These are phyloP conservation scores for Epinotia demarniana DNA, from an alignment of 2,888 invertebrate species.

Conservation along the genomic window DNA sequence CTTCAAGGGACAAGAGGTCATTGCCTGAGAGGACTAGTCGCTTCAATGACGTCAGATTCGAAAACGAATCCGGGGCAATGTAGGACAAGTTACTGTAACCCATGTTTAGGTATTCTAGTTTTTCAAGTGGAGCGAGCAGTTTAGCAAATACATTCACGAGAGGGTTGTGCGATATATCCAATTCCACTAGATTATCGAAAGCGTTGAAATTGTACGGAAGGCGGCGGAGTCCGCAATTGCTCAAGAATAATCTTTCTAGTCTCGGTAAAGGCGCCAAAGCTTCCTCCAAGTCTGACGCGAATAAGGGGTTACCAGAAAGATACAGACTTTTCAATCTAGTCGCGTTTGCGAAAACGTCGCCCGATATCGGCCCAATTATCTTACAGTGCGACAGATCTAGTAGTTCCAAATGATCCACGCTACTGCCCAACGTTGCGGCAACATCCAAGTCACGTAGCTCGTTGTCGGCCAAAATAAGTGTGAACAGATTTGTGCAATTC, in stretches of 20 bases:
- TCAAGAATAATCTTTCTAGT: conserved; percentile 87
- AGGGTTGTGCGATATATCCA: conserved; percentile 89
- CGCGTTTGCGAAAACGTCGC: conserved; percentile 88
- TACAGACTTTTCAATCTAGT: conserved; percentile 87
- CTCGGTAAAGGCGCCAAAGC: conserved; percentile 87
- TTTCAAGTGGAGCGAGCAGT: conserved; percentile 86
- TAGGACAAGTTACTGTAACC: conserved; percentile 88
- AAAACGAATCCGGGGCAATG: conserved; percentile 87
- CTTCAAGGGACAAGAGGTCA: conserved; percentile 86
- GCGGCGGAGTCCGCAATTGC: conserved; percentile 86
- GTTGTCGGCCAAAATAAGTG: conserved; percentile 87
- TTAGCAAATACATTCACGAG: conserved; percentile 87
- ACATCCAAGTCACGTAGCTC: conserved; percentile 87
- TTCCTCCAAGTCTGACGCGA: conserved; percentile 87
- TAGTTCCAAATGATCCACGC: conserved; percentile 86
- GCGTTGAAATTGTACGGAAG: conserved; percentile 88
- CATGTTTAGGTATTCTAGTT: conserved; percentile 89
- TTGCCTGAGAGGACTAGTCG: conserved; percentile 88
- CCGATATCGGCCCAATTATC: conserved; percentile 87
- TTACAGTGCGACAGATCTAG: conserved; percentile 88
- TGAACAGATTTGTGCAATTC: conserved; percentile 86
- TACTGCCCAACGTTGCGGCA: conserved; percentile 86
- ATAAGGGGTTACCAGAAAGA: conserved; percentile 88
- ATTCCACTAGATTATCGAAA: conserved; percentile 86
- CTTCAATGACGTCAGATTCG: conserved; percentile 88